Evolutionary conservation across 2,113 vertebrate genomes (phyloP).

Genomic region (Seriola quinqueradiata): DNA sequence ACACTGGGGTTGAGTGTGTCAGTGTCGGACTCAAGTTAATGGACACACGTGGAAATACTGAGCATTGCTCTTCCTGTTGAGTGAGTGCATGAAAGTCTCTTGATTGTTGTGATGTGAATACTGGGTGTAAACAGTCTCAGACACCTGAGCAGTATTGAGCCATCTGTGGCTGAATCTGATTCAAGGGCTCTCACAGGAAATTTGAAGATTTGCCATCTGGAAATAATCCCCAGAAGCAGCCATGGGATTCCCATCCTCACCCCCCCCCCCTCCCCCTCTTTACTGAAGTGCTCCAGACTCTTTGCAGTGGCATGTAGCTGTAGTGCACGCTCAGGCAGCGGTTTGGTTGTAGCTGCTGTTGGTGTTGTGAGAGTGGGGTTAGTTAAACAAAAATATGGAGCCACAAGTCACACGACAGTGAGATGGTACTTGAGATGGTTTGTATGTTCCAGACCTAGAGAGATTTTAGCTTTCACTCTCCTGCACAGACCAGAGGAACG

Average conservation of each 20-base stretch:
- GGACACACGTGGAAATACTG: neutral
- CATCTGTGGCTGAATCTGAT: conserved; percentile 5
- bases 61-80: neutral
- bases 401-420: neutral
- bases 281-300: conserved; percentile 1
- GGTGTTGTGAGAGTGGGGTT: neutral
- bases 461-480: neutral
- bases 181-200: conserved; percentile 32
- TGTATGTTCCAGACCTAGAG: neutral
- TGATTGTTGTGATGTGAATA: neutral
- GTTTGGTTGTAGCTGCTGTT: neutral
- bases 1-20: conserved; percentile 8
- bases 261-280: neutral
- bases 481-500: conserved; percentile 16
- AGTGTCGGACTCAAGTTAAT: too few relatives aligned
- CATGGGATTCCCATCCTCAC: neutral
- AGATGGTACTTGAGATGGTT: neutral
- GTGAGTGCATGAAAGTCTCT: conserved; percentile 6
- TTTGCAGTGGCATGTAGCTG: neutral
- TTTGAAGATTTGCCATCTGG: conserved; percentile 44
- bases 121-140: neutral
- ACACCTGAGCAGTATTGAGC: conserved; percentile 44
- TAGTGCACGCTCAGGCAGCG: neutral
- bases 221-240: conserved; percentile 26
- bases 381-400: neutral